Conservation (phyloP, 2,888 invertebrate species). For the Habroteleia sp. region DNA sequence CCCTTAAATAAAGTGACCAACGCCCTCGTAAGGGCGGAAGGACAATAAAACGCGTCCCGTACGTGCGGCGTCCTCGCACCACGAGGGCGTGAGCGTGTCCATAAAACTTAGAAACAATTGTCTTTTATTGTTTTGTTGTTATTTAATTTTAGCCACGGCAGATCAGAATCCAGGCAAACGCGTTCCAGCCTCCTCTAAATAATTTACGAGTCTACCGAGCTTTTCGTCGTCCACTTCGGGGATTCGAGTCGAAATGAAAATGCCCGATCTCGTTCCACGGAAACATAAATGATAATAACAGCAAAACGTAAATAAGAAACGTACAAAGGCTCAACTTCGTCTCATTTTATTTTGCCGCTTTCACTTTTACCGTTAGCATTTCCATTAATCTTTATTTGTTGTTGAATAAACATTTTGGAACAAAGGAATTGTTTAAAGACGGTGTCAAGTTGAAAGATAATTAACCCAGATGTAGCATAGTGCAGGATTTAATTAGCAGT, state of each 20-base stretch:
- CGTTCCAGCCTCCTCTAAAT: slow-evolving; percentile 73
- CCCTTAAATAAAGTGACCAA: slow-evolving; percentile 70
- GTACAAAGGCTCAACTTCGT: too few species aligned
- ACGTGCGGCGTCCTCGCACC: slow-evolving; percentile 67
- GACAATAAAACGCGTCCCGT: slow-evolving; percentile 74
- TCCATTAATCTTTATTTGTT: neutral
- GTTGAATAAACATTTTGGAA: slow-evolving; percentile 42
- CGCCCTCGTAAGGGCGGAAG: slow-evolving; percentile 62
- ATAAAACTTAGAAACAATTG: slow-evolving; percentile 81
- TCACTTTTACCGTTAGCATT: too few species aligned
- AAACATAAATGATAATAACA: slow-evolving; percentile 26
- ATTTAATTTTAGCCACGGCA: slow-evolving; percentile 79
- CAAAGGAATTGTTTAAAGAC: slow-evolving; percentile 53
- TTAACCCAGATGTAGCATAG: slow-evolving; percentile 34
- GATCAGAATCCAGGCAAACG: slow-evolving; percentile 67
- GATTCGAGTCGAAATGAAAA: slow-evolving; percentile 39
- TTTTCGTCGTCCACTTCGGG: slow-evolving; percentile 30
- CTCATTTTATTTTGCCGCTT: too few species aligned
- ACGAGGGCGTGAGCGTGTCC: slow-evolving; percentile 69
- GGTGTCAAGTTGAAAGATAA: slow-evolving; percentile 52
- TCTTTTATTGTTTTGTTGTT: slow-evolving; percentile 81
- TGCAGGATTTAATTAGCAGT: slow-evolving; percentile 52
- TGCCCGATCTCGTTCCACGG: slow-evolving; percentile 26
- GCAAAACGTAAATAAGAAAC: neutral
- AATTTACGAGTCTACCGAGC: slow-evolving; percentile 74